phyloP scores from a whole-genome alignment of 2,888 invertebrate genomes.

The Heliothis peltigera region DNA sequence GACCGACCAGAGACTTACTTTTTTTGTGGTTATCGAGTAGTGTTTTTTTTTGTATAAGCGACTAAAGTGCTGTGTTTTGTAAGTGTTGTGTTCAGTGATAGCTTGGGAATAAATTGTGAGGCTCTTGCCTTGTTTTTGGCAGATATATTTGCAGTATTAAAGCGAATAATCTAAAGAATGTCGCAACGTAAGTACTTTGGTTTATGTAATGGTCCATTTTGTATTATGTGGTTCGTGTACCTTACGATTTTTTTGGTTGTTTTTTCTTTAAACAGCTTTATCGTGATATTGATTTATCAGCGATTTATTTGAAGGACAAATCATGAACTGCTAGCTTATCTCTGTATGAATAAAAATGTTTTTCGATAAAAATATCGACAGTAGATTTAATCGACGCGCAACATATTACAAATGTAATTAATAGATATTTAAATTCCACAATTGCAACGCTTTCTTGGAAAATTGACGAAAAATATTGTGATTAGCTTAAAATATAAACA shows the following conservation, averaged over 20 bases:
- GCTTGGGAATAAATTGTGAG: conserved; percentile 27
- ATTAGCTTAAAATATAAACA: too few species aligned
- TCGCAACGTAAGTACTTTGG: conserved; percentile 48
- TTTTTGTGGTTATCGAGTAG: conserved; percentile 17
- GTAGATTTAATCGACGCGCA: conserved; percentile 4
- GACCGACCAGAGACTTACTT: conserved; percentile 3
- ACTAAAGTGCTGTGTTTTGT: conserved; percentile 7
- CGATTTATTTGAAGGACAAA: conserved; percentile 33
- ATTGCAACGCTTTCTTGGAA: too few species aligned
- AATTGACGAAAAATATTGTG: too few species aligned
- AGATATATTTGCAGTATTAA: conserved; percentile 31
- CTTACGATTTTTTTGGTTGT: background rate
- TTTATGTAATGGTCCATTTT: background rate
- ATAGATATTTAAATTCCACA: background rate
- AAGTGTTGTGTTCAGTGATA: conserved; percentile 19
- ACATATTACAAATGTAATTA: background rate
- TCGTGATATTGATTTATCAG: conserved; percentile 14
- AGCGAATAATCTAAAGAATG: conserved; percentile 47
- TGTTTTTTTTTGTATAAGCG: conserved; percentile 10
- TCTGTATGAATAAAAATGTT: conserved; percentile 12
- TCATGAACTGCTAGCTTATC: conserved; percentile 23
- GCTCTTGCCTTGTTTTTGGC: conserved; percentile 32
- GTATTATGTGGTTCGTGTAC: background rate
- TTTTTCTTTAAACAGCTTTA: conserved; percentile 1
- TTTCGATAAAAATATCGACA: conserved; percentile 11